Conservation (phyloP, 2,797 vertebrate species). For the Benthosema pterotum region DNA sequence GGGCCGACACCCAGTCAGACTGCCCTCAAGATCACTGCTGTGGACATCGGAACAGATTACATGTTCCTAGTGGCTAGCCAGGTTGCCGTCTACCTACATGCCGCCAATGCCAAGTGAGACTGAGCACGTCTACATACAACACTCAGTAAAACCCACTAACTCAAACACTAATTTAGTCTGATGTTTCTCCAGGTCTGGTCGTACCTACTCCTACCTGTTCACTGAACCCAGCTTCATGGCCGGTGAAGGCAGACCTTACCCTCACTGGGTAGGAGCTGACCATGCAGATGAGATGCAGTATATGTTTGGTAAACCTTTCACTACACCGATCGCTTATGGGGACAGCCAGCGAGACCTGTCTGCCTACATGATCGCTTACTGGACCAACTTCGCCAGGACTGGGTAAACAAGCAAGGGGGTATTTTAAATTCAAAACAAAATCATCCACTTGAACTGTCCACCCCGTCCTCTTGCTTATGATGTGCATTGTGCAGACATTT, state of each 20-base stretch:
- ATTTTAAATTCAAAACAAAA: too few species aligned
- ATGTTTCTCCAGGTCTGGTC: conserved; percentile 67
- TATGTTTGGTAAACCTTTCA: conserved; percentile 91
- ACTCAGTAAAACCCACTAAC: too few species aligned
- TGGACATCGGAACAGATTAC: conserved; percentile 84
- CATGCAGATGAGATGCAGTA: conserved; percentile 93
- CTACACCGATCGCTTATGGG: conserved; percentile 81
- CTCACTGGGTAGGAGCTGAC: conserved; percentile 92
- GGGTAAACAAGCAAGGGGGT: conserved; percentile 77
- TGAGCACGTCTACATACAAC: conserved; percentile 2
- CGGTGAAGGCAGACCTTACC: conserved; percentile 75
- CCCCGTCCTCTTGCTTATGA: too few species aligned
- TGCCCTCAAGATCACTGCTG: conserved; percentile 84
- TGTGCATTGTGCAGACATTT: too few species aligned
- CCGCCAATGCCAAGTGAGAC: conserved; percentile 82
- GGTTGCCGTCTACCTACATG: conserved; percentile 82
- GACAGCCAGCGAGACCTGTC: conserved; percentile 84
- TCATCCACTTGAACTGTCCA: too few species aligned
- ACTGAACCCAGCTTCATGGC: conserved; percentile 85
- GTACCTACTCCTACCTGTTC: conserved; percentile 90
- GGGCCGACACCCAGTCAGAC: conserved; percentile 64
- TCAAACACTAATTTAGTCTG: too few species aligned
- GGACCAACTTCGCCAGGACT: conserved; percentile 95
- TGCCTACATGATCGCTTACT: conserved; percentile 89
- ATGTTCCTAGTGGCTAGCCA: conserved; percentile 90